phyloP scores from a whole-genome alignment of 2,797 vertebrate species.

The Psittacula echo region DNA sequence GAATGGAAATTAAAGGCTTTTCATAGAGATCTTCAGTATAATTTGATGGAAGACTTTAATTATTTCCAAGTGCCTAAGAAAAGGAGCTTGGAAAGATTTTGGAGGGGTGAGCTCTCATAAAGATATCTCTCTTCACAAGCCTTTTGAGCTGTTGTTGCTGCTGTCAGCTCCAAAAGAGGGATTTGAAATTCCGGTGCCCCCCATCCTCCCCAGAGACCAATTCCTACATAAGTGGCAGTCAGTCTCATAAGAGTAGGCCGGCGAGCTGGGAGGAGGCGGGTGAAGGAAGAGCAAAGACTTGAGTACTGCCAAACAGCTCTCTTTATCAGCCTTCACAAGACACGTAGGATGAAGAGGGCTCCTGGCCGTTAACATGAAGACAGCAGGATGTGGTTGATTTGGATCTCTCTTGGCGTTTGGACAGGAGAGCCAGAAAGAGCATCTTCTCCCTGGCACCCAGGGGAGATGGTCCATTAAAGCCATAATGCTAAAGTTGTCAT shows the following conservation, averaged over 20 bases:
- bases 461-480: neutral
- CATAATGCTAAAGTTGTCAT: neutral
- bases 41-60: slow-evolving; percentile 80
- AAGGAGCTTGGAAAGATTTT: slow-evolving; percentile 65
- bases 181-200: neutral
- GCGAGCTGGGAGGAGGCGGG: neutral
- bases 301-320: neutral
- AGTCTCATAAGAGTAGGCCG: neutral
- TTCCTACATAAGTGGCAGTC: slow-evolving; percentile 16
- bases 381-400: neutral
- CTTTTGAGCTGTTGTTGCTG: slow-evolving; percentile 25
- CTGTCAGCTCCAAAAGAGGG: slow-evolving; percentile 45
- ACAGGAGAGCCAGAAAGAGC: neutral
- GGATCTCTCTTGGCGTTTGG: neutral
- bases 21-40: slow-evolving; percentile 72
- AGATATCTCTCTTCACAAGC: slow-evolving; percentile 57
- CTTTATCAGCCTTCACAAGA: neutral
- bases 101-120: slow-evolving; percentile 36
- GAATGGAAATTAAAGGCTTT: slow-evolving; percentile 77
- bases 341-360: neutral
- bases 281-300: neutral
- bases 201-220: slow-evolving; percentile 26
- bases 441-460: neutral
- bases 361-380: neutral
- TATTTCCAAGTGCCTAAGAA: slow-evolving; percentile 71